These are phyloP conservation scores for Pseudolaguvia tuberculata DNA, from an alignment of 2,113 vertebrate genomes.

Conservation along the genomic window DNA sequence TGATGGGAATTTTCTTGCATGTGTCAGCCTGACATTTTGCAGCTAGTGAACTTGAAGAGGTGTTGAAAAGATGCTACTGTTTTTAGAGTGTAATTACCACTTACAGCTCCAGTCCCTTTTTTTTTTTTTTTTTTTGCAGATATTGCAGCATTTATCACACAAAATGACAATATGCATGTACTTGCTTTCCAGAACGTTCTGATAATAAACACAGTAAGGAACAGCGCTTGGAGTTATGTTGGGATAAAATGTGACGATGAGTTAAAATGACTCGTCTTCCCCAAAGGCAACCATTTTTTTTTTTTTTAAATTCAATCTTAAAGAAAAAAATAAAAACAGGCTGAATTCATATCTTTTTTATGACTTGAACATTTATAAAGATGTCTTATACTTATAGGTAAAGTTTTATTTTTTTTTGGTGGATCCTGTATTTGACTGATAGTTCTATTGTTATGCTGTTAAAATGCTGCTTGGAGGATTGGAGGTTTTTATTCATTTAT, in stretches of 20 bases:
- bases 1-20: background rate
- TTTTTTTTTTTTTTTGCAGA: background rate
- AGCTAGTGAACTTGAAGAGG: background rate
- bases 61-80: constrained; percentile 12
- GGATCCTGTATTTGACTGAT: background rate
- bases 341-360: constrained; percentile 11
- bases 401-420: background rate
- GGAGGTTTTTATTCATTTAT: no score
- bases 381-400: constrained; percentile 16
- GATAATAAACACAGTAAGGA: constrained; percentile 34
- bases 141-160: constrained; percentile 10
- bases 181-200: constrained; percentile 6
- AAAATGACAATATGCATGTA: constrained; percentile 14
- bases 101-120: background rate
- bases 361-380: constrained; percentile 7
- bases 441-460: no score
- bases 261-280: constrained; percentile 15
- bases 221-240: constrained; percentile 23
- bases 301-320: constrained; percentile 23
- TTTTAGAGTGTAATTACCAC: constrained; percentile 21
- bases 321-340: background rate
- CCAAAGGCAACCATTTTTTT: background rate
- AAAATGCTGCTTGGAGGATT: no score
- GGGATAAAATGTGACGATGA: constrained; percentile 17
- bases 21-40: constrained; percentile 12